Evolutionary conservation across 1,140 invertebrate genomes (phyloP).

Genomic region (Riptortus pedestris): DNA sequence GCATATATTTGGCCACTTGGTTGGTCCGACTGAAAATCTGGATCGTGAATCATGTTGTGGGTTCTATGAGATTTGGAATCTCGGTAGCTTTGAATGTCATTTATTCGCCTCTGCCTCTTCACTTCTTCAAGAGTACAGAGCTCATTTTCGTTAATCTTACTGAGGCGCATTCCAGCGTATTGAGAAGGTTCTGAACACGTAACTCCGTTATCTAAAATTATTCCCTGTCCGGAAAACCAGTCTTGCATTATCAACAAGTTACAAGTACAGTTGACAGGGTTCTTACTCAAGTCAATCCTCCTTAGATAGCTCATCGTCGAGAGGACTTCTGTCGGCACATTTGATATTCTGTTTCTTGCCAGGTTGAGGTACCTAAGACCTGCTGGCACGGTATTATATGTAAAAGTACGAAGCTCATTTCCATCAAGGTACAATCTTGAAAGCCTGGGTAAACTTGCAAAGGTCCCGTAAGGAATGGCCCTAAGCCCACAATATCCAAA

Average conservation of each 20-base stretch:
- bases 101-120: slow-evolving; percentile 19
- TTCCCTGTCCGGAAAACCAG: slow-evolving; percentile 29
- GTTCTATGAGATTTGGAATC: not conserved
- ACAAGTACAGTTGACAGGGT: slow-evolving; percentile 33
- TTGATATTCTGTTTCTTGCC: slow-evolving; percentile 29
- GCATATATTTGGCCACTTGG: not conserved
- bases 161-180: slow-evolving; percentile 28
- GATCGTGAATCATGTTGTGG: slow-evolving; percentile 6
- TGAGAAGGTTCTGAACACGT: slow-evolving; percentile 28
- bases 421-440: slow-evolving; percentile 28
- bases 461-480: slow-evolving; percentile 25
- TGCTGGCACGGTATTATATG: slow-evolving; percentile 29
- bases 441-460: slow-evolving; percentile 27
- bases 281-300: slow-evolving; percentile 30
- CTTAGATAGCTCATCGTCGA: slow-evolving; percentile 26
- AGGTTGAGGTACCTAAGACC: slow-evolving; percentile 30
- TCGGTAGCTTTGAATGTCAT: slow-evolving; percentile 13
- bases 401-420: slow-evolving; percentile 29
- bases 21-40: slow-evolving; percentile 1
- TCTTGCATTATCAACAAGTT: slow-evolving; percentile 31
- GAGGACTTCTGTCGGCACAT: slow-evolving; percentile 30
- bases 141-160: slow-evolving; percentile 30
- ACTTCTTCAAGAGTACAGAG: slow-evolving; percentile 28
- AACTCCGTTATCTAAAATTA: slow-evolving; percentile 30
- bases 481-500: slow-evolving; percentile 29